These are phyloP conservation scores for Thomomys bottae DNA, from an alignment of 2,113 vertebrate species.

Conservation along the genomic window DNA sequence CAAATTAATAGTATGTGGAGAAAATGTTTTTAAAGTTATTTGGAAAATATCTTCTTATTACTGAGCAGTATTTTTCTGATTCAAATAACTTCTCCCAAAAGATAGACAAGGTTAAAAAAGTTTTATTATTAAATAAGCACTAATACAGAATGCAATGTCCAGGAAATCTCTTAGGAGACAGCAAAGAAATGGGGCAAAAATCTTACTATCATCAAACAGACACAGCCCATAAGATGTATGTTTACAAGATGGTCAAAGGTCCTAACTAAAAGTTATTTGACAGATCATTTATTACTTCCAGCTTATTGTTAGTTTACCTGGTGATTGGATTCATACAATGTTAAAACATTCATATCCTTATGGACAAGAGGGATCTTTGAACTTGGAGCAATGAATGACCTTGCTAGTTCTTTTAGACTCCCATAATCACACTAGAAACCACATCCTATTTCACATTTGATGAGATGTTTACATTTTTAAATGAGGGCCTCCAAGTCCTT, in stretches of 20 bases:
- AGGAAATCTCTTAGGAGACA: background rate
- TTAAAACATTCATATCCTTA: conserved; percentile 10
- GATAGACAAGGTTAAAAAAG: background rate
- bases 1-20: background rate
- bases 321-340: background rate
- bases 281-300: background rate
- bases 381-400: background rate
- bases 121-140: conserved; percentile 30
- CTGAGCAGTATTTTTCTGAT: background rate
- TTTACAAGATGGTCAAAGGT: background rate
- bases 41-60: conserved; percentile 11
- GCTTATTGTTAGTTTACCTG: conserved; percentile 9
- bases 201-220: background rate
- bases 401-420: too few relatives aligned
- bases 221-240: background rate
- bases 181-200: background rate
- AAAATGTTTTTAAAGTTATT: background rate
- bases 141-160: background rate
- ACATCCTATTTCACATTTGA: background rate
- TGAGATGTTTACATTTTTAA: conserved; percentile 21
- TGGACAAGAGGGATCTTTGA: background rate
- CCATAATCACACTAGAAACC: background rate
- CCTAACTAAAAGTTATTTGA: background rate
- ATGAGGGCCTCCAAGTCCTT: background rate
- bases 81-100: background rate